Conservation (phyloP, 2,888 invertebrate species). For the Syrphus vitripennis region DNA sequence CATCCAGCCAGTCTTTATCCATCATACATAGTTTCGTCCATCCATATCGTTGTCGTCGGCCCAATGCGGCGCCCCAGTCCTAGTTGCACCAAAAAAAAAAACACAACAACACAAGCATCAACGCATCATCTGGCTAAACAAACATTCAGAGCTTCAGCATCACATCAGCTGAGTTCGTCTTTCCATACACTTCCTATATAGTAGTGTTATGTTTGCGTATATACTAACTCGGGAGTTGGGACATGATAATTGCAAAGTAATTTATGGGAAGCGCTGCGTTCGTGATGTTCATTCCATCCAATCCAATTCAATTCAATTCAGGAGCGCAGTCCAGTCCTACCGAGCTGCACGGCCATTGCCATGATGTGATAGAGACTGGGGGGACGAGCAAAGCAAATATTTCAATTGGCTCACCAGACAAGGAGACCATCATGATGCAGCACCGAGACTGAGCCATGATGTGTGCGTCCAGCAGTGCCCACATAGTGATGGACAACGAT, state of each 20-base stretch:
- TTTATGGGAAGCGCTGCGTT: slow-evolving; percentile 64
- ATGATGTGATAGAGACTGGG: background rate
- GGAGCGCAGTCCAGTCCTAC: slow-evolving; percentile 34
- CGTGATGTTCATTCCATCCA: slow-evolving; percentile 67
- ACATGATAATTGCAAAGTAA: slow-evolving; percentile 71
- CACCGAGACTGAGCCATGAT: background rate
- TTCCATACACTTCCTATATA: background rate
- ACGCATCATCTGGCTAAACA: slow-evolving; percentile 55
- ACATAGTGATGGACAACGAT: slow-evolving; percentile 58
- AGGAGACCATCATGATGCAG: background rate
- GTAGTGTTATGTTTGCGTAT: background rate
- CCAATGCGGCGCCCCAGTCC: slow-evolving; percentile 57
- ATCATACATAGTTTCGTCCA: slow-evolving; percentile 12
- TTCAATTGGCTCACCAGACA: slow-evolving; percentile 61
- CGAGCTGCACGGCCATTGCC: slow-evolving; percentile 2
- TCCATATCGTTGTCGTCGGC: slow-evolving; percentile 20
- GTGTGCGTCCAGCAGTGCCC: slow-evolving; percentile 27
- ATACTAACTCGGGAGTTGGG: slow-evolving; percentile 37
- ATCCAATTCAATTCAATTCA: slow-evolving; percentile 61
- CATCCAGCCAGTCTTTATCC: slow-evolving; percentile 32
- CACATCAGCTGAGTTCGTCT: slow-evolving; percentile 35
- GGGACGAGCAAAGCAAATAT: slow-evolving; percentile 44
- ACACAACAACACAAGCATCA: slow-evolving; percentile 42
- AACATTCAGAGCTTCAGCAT: slow-evolving; percentile 19
- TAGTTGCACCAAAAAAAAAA: slow-evolving; percentile 20